Evolutionary conservation across 2,797 vertebrate species (phyloP), one percentile per base, ranked within the genome.

Genomic region (Crax fasciolata): DNA sequence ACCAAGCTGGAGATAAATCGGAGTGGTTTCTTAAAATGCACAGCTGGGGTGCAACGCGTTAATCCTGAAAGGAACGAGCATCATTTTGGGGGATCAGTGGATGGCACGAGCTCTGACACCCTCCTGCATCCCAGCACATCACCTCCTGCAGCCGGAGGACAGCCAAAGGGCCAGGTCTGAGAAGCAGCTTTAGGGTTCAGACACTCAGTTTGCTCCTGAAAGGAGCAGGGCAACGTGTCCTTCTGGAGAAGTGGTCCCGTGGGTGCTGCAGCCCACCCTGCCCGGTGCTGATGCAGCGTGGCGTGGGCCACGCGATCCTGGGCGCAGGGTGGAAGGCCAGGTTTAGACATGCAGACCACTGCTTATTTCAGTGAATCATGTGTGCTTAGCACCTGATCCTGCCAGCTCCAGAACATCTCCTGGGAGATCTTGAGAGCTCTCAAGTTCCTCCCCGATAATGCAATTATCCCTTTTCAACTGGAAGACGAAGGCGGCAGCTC

Each of bases 341-440:
- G 94, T 96, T 95, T 63, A 86, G 89, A 93, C 94, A 94, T 0
- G 77, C 92, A 88, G 91, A 38, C 94, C 94, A 86, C 84, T 92
- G 70, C 65, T 93, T 90, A 72, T 91, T 90, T 58, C 92, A 84
- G 80, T 91, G 94, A 94, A 91, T 93, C 89, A 94, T 32, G 23
- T 65, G 1, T 21, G 66, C 89, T 88, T 63, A 55, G 74, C 71
- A 62, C 63, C 89, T 86, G 73, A 84, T 71, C 79, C 92, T 92
- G 62, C 2, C 48, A 76, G 51, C 82, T 86, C 76, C 79, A 73
- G 30, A 88, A 81, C 95, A 94, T 97, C 94, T 96, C 83, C 89
- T 93, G 94, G 80, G 94, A 93, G 93, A 95, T 96, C 96, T 82
- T 23, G 25, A 74, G 89, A 81, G 41, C 67, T 79, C 76, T 82